Evolutionary conservation across 2,888 invertebrate species (phyloP).

Genomic region (Apotomis turbidana): DNA sequence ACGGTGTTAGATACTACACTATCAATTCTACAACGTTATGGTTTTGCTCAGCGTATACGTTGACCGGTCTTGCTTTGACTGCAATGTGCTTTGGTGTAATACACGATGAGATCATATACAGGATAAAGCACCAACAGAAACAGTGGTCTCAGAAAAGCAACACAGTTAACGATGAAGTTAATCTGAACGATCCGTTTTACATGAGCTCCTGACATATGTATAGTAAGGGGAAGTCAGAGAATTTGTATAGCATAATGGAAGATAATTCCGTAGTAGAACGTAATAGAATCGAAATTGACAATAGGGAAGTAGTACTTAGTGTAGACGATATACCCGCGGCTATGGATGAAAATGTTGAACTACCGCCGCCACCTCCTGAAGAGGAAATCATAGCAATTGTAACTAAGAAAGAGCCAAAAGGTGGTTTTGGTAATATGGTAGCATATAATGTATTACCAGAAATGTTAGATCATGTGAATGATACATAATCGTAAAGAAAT

Average conservation of each 20-base stretch:
- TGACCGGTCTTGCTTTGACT: slow-evolving; percentile 93
- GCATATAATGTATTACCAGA: slow-evolving; percentile 80
- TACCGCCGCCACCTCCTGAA: slow-evolving; percentile 73
- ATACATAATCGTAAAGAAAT: slow-evolving; percentile 50
- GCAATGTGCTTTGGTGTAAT: slow-evolving; percentile 96
- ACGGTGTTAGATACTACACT: slow-evolving; percentile 80
- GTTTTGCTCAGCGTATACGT: slow-evolving; percentile 95
- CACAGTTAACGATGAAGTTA: slow-evolving; percentile 87
- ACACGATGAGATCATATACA: slow-evolving; percentile 94
- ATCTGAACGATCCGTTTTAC: slow-evolving; percentile 86
- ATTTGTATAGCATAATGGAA: slow-evolving; percentile 84
- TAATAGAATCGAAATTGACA: slow-evolving; percentile 77
- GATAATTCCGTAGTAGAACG: slow-evolving; percentile 74
- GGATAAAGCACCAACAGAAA: slow-evolving; percentile 88
- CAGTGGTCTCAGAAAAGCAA: slow-evolving; percentile 85
- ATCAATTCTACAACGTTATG: slow-evolving; percentile 90
- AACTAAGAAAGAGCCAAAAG: slow-evolving; percentile 79
- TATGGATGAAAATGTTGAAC: slow-evolving; percentile 65
- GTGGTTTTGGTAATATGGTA: slow-evolving; percentile 77
- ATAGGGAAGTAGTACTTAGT: slow-evolving; percentile 79
- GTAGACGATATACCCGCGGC: slow-evolving; percentile 77
- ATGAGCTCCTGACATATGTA: slow-evolving; percentile 90
- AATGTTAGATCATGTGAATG: slow-evolving; percentile 77
- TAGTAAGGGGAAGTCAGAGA: slow-evolving; percentile 79
- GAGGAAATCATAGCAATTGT: slow-evolving; percentile 81